phyloP scores from a whole-genome alignment of 37 sponge, comb jelly and placozoan species.

The Agelas oroides region DNA sequence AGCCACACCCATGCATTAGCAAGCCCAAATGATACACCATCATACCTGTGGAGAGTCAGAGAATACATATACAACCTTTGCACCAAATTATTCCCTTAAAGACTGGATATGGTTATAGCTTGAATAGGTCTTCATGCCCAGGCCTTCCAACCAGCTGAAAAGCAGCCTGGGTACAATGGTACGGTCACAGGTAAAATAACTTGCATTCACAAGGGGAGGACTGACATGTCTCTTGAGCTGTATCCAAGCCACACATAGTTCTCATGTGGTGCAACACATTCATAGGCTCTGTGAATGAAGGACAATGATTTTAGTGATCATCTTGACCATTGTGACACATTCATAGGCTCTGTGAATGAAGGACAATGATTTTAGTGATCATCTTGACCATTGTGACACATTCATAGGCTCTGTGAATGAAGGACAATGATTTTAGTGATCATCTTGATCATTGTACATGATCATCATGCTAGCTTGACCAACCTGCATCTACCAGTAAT shows the following conservation, averaged over 20 bases:
- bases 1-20: conserved; percentile 43
- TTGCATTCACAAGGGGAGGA: no score
- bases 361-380: background rate
- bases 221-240: conserved; percentile 68
- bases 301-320: background rate
- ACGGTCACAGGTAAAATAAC: no score
- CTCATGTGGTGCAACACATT: conserved; percentile 40
- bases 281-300: conserved; percentile 14
- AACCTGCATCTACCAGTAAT: no score
- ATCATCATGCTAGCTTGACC: no score
- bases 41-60: no score
- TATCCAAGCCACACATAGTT: conserved; percentile 59
- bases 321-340: background rate
- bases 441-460: background rate
- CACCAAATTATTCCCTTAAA: no score
- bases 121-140: no score
- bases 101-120: no score
- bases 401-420: conserved; percentile 13
- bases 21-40: conserved; percentile 60
- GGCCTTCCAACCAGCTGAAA: no score
- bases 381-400: background rate
- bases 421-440: background rate
- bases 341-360: conserved; percentile 13
- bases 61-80: no score
- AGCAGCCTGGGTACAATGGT: no score